Base-by-base conservation (phyloP, 2,113 vertebrate species). In the human (Homo sapiens) region DNA sequence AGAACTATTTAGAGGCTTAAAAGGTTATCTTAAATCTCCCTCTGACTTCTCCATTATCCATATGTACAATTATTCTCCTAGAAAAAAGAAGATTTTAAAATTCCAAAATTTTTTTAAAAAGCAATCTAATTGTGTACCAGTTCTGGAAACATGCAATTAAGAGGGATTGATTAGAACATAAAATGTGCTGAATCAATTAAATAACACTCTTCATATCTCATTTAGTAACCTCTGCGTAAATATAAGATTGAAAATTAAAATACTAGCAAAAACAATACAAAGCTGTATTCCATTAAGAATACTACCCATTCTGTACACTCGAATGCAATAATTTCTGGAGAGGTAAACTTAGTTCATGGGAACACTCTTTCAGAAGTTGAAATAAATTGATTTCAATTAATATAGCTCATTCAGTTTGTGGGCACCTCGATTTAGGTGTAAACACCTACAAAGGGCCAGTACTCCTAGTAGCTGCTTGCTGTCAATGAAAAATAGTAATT, bases 61-160 rank as follows among this genome's bases (percentile, higher is more conserved):
- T 78, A 89, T 83, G 45, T 70, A 92, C 95, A 96, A 72, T 64
- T 55, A 78, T 87, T 91, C 20, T 94, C 32, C 84, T 72, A 84
- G 64, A 82, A 96, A 96, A 96, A 6, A 40, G 43, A 43, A 89
- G 35, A 68, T 43, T 93, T 96, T 80, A 79, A 83, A 93, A 89
- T 93, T 89, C 79, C n/a, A 70, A 70, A 86, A 83, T 17, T 2
- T 57, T 57, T 55, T n/a, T 45, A 75, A 88, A 83, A 88, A 50
- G 22, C 27, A 81, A 82, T 3, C 23, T 84, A 52, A 80, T 89
- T 89, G 43, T 52, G 22, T 82, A 45, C 27, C 35, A 66, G 45
- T 64, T 70, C 12, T 70, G 30, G 32, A 95, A 96, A 55, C 22
- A 86, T 5, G 68, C 70, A 55, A 57, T 57, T 64, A 85, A 73